A percentile compares a stretch with the other conserved stretches of the same genome.
These are phyloP conservation scores for Epistrophella euchroma DNA, from an alignment of 2,888 invertebrate species.

Conservation along the genomic window DNA sequence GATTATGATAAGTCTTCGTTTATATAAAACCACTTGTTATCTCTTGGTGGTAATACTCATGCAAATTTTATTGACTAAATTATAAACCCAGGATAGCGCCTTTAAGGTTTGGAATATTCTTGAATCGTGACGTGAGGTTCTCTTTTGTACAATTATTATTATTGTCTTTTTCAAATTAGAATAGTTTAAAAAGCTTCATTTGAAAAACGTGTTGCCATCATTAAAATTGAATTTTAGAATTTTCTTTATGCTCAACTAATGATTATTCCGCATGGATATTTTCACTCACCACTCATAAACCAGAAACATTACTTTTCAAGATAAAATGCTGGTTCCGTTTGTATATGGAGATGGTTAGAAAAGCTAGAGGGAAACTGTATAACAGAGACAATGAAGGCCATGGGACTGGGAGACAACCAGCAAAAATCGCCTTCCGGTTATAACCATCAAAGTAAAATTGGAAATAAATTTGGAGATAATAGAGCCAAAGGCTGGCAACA, in stretches of 20 bases:
- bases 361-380: neutral
- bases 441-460: slow-evolving; percentile 48
- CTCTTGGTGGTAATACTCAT: too few relatives aligned
- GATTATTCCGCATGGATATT: slow-evolving; percentile 29
- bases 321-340: slow-evolving; percentile 18
- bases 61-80: too few relatives aligned
- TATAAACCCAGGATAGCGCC: too few relatives aligned
- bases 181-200: slow-evolving; percentile 27
- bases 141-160: neutral
- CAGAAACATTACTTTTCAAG: neutral
- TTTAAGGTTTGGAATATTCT: neutral
- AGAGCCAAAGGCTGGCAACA: slow-evolving; percentile 39
- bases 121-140: neutral
- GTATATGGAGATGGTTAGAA: neutral
- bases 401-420: neutral
- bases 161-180: neutral
- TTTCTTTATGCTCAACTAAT: slow-evolving; percentile 41
- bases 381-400: neutral
- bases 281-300: neutral
- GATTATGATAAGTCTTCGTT: too few relatives aligned
- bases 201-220: slow-evolving; percentile 55
- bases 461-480: slow-evolving; percentile 63
- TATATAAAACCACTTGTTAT: too few relatives aligned
- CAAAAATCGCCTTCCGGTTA: slow-evolving; percentile 38
- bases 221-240: slow-evolving; percentile 68